Evolutionary conservation across 2,797 vertebrate genomes (phyloP).

Genomic region (Muscicapa striata): DNA sequence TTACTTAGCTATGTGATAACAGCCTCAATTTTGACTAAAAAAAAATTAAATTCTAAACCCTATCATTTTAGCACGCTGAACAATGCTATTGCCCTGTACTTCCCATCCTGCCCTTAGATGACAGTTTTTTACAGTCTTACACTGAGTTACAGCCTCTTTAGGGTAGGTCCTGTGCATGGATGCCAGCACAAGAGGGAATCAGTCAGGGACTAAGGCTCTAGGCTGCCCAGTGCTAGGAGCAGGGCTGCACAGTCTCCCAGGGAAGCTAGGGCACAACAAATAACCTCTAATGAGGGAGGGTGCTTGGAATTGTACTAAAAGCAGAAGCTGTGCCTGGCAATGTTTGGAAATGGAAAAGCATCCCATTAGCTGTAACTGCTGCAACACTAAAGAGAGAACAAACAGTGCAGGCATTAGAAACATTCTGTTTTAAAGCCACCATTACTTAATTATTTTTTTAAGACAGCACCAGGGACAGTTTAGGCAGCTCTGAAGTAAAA

Average conservation of each 20-base stretch:
- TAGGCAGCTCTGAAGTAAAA: not conserved
- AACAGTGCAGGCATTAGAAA: not conserved
- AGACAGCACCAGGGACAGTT: not conserved
- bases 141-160: not conserved
- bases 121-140: not conserved
- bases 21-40: not conserved
- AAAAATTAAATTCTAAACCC: not conserved
- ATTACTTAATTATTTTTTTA: not conserved
- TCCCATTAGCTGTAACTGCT: not conserved
- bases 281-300: not conserved
- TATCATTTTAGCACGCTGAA: fast-evolving
- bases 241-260: not conserved
- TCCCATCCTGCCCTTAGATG: not conserved
- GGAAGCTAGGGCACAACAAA: not conserved
- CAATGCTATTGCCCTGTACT: not conserved
- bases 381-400: not conserved
- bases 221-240: not conserved
- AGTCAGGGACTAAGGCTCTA: not conserved
- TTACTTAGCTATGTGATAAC: not conserved
- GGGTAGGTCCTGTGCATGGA: not conserved
- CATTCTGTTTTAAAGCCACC: not conserved
- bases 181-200: not conserved
- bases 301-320: not conserved
- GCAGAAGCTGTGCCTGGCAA: not conserved
- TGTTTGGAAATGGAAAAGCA: not conserved